Conservation (phyloP, 2,113 vertebrate species). For the Gnathonemus longibarbis region DNA sequence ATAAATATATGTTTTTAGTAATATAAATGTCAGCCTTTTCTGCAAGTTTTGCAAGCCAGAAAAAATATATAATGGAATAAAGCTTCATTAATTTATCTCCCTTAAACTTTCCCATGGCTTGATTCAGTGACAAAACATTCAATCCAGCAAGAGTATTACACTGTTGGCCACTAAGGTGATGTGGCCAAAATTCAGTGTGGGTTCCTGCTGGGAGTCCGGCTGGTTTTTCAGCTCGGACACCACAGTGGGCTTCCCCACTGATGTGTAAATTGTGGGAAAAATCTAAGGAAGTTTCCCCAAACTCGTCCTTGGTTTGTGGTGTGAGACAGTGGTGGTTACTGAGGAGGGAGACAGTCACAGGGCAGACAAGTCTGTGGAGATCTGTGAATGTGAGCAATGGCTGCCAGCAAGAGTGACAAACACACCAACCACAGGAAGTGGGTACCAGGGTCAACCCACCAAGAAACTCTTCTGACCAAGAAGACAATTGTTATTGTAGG, state of each 20-base stretch:
- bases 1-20: not conserved
- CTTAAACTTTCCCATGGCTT: not conserved
- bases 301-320: conserved; percentile 29
- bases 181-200: conserved; percentile 19
- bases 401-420: conserved; percentile 40
- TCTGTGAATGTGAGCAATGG: conserved; percentile 27
- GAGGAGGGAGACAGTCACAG: conserved; percentile 38
- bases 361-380: conserved; percentile 33
- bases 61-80: not conserved
- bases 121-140: not conserved
- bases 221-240: conserved; percentile 15
- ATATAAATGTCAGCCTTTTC: not conserved
- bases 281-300: conserved; percentile 35
- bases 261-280: conserved; percentile 29
- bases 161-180: not conserved
- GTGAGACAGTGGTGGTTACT: conserved; percentile 39
- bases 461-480: conserved; percentile 36
- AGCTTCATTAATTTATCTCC: not conserved
- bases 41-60: not conserved
- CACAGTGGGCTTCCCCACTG: conserved; percentile 29
- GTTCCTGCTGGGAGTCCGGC: conserved; percentile 21
- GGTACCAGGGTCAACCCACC: conserved; percentile 31
- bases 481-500: conserved; percentile 40
- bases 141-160: not conserved
- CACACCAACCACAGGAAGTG: conserved; percentile 49